Base-by-base conservation (phyloP, 2,797 vertebrate genomes). In the Podargus strigoides region DNA sequence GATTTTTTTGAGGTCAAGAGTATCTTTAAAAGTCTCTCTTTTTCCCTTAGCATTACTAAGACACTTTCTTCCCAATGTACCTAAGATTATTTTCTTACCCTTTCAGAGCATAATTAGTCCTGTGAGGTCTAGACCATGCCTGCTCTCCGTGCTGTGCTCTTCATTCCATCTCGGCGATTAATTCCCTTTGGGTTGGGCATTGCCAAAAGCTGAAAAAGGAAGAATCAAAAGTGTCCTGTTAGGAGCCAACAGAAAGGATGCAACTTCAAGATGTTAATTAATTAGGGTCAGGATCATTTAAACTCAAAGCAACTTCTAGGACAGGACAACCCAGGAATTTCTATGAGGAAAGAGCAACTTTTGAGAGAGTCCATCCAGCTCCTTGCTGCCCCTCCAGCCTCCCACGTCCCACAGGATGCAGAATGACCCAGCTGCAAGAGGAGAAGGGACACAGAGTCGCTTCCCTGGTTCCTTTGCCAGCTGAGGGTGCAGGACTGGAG, bases 21-120 rank as follows among this genome's bases (percentile, higher is more conserved):
- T 36, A 62, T 9, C 84, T 94, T 49, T 77, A n/a, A 90, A 76
- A 79, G 32, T 18, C 2, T 24, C 3, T 42, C 1, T 17, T 56
- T 24, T 39, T 39, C 20, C n/a, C n/a, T n/a, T n/a, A n/a, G 50
- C 52, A 28, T 63, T 56, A 17, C 75, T 70, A 12, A 77, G 60
- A 63, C 41, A 12, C 60, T 60, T 82, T 64, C 68, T 72, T 88
- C 75, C 66, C 55, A 13, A 16, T 18, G n/a, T 47, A 85, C 50
- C 74, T 15, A 19, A 66, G 81, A 93, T 87, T 76, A 89, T 82
- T 85, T 90, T 69, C 87, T 79, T 92, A 90, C 92, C 84, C 24
- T 92, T 85, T 67, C 83, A 68, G 62, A 87, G 41, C 53, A 41
- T 92, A 92, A 89, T 93, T 89, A 96, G 91, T 83, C 75, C 87